Conservation (phyloP, 2,888 invertebrate genomes). For the Rhyacophila evoluta region DNA sequence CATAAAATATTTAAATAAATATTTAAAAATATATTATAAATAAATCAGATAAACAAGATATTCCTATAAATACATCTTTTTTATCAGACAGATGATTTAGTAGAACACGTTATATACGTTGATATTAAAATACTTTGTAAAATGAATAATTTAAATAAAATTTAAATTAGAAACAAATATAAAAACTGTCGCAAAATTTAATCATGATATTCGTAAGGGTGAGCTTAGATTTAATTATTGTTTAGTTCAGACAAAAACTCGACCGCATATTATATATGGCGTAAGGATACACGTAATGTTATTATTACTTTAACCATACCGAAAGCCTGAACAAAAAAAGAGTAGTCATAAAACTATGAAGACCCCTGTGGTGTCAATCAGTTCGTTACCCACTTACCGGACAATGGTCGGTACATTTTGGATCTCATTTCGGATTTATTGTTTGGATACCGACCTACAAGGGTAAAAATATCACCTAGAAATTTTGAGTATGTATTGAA, state of each 20-base stretch:
- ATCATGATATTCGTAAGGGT: no score
- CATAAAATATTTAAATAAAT: no score
- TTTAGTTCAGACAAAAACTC: background rate
- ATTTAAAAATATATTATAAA: no score
- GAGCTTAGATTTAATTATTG: background rate
- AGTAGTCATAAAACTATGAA: constrained; percentile 50
- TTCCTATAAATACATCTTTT: no score
- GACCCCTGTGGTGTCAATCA: constrained; percentile 53
- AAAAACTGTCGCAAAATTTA: no score
- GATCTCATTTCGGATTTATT: background rate
- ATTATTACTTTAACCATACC: constrained; percentile 30
- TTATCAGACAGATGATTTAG: no score
- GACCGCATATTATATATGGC: background rate
- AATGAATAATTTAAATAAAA: no score
- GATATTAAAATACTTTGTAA: no score
- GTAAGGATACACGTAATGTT: constrained; percentile 17
- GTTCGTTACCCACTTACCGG: constrained; percentile 47
- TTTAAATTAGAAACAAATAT: no score
- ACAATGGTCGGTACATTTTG: constrained; percentile 37
- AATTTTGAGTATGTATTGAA: background rate
- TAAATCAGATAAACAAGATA: no score
- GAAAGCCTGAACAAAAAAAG: constrained; percentile 40
- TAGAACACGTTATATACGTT: no score
- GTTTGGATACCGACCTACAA: background rate
- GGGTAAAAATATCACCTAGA: background rate